Conservation (phyloP, 2,888 invertebrate genomes). For the Euphydryas editha region DNA sequence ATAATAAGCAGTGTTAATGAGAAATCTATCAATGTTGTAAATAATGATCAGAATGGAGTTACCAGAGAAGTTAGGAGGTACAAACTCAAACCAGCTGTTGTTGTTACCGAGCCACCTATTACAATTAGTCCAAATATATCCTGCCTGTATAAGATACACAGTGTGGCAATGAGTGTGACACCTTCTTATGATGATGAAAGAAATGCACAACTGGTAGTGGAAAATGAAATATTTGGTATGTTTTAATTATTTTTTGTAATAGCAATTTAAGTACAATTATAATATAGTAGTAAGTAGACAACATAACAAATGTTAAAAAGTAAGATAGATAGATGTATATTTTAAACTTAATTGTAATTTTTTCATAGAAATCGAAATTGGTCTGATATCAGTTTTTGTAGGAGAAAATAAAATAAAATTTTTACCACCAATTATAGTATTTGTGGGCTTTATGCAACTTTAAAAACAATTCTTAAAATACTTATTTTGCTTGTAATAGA, state of each 20-base stretch:
- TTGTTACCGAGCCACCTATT: slow-evolving; percentile 56
- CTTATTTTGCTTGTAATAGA: too few relatives aligned
- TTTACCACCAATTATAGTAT: too few relatives aligned
- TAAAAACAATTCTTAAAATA: too few relatives aligned
- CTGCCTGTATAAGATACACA: slow-evolving; percentile 72
- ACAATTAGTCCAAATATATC: slow-evolving; percentile 61
- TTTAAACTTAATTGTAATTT: too few relatives aligned
- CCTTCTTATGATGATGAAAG: slow-evolving; percentile 69
- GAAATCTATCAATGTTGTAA: slow-evolving; percentile 52
- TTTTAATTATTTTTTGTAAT: slow-evolving; percentile 26
- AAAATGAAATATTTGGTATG: slow-evolving; percentile 70
- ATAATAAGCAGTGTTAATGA: slow-evolving; percentile 54
- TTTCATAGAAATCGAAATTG: too few relatives aligned
- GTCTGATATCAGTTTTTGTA: too few relatives aligned
- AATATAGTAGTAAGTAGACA: too few relatives aligned
- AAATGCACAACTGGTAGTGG: slow-evolving; percentile 65
- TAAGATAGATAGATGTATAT: too few relatives aligned
- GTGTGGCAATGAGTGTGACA: slow-evolving; percentile 67
- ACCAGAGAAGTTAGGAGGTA: slow-evolving; percentile 55
- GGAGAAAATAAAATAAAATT: too few relatives aligned
- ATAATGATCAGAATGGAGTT: slow-evolving; percentile 59
- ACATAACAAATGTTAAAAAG: too few relatives aligned
- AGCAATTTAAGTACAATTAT: neutral
- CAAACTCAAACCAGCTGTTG: slow-evolving; percentile 58
- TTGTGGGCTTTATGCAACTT: too few relatives aligned